These are phyloP conservation scores for Phlogophora meticulosa DNA, from an alignment of 2,888 invertebrate genomes.

Conservation along the genomic window DNA sequence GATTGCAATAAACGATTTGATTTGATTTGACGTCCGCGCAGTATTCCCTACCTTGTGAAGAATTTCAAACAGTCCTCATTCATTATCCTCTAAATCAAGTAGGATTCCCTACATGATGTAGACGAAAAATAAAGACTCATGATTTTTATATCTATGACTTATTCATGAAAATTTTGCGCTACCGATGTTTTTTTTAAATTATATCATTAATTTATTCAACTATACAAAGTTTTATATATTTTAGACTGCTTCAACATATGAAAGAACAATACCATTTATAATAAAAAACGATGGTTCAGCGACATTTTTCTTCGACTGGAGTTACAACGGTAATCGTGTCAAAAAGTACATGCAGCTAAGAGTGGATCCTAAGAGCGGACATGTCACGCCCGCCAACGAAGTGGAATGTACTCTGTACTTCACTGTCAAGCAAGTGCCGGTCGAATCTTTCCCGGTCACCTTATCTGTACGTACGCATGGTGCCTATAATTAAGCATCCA, in stretches of 20 bases:
- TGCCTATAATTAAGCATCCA: no score
- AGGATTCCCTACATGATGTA: no score
- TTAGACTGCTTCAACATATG: constrained; percentile 87
- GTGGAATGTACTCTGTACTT: constrained; percentile 81
- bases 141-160: no score
- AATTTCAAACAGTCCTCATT: no score
- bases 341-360: constrained; percentile 83
- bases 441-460: constrained; percentile 82
- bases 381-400: constrained; percentile 79
- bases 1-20: no score
- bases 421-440: constrained; percentile 83
- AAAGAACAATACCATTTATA: constrained; percentile 81
- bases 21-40: no score
- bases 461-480: constrained; percentile 71
- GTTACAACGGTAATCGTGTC: constrained; percentile 75
- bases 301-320: constrained; percentile 86
- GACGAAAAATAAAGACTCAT: no score
- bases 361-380: constrained; percentile 83
- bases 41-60: no score
- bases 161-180: neutral
- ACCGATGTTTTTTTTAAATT: no score
- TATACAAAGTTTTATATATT: constrained; percentile 12
- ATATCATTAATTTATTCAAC: neutral
- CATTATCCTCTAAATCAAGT: no score
- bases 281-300: constrained; percentile 87